A percentile compares a stretch with the other conserved stretches of the same genome.
These are phyloP conservation scores for Oligia fasciuncula DNA, from an alignment of 2,888 invertebrate genomes.

Conservation along the genomic window DNA sequence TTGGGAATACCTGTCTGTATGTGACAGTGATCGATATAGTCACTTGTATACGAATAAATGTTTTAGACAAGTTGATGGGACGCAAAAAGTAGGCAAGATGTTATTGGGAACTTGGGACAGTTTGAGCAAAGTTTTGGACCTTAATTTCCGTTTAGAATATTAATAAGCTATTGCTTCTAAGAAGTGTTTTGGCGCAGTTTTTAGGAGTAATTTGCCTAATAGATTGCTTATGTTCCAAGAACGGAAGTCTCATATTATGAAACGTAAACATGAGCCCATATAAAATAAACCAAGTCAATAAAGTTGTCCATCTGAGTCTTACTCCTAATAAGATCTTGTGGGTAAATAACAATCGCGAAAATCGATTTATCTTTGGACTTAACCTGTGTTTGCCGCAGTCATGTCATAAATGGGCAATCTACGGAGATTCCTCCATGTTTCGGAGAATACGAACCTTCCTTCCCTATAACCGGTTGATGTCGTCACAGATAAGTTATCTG, in stretches of 20 bases:
- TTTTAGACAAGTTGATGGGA: conserved; percentile 54
- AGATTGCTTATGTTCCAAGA: neutral
- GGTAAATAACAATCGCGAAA: neutral
- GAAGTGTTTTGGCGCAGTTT: conserved; percentile 17
- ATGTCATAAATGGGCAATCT: neutral
- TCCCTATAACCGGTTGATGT: neutral
- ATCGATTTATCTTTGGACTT: neutral
- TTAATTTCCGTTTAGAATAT: conserved; percentile 61
- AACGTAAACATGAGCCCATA: no score
- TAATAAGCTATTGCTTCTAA: conserved; percentile 32
- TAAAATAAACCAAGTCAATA: neutral
- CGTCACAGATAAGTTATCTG: neutral
- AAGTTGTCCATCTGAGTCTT: neutral
- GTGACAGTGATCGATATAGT: conserved; percentile 58
- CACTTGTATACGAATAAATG: conserved; percentile 52
- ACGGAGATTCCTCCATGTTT: no score
- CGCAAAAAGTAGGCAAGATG: conserved; percentile 40
- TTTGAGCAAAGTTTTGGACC: conserved; percentile 34
- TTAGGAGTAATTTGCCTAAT: neutral
- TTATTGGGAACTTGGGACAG: conserved; percentile 39
- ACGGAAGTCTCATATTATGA: neutral
- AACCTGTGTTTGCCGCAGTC: neutral
- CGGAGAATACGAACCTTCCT: no score
- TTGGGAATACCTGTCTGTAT: conserved; percentile 42
- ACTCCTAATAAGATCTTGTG: neutral